A percentile compares a stretch with the other conserved stretches of the same genome.
Conservation (phyloP, 92 coral and sea anemone genomes). For the Phenganax marumi region DNA sequence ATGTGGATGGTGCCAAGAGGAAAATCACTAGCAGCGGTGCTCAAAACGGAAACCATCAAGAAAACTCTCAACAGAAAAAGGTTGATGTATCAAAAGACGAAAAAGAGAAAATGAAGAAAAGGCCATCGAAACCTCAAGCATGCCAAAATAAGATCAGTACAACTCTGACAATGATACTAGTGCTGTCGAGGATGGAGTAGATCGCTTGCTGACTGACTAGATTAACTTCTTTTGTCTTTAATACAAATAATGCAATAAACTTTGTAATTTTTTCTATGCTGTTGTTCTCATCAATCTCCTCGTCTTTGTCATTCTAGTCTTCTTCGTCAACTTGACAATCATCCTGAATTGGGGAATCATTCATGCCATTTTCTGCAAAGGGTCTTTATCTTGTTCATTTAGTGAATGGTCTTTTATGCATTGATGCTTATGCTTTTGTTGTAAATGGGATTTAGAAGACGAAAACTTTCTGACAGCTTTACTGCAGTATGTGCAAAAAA, state of each 20-base stretch:
- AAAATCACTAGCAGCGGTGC: too few species aligned
- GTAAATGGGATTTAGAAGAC: neutral
- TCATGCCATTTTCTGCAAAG: neutral
- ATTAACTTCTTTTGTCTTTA: neutral
- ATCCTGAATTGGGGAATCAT: slow-evolving; percentile 1
- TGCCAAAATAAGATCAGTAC: too few species aligned
- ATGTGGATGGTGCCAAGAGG: too few species aligned
- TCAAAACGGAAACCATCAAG: too few species aligned
- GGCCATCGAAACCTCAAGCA: too few species aligned
- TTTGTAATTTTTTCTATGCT: slow-evolving; percentile 16
- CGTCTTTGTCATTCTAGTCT: neutral
- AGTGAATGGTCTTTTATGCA: slow-evolving; percentile 12
- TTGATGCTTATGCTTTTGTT: slow-evolving; percentile 18
- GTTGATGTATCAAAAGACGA: too few species aligned
- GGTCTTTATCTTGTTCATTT: slow-evolving; percentile 15
- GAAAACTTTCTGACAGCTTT: slow-evolving; percentile 12
- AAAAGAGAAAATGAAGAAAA: too few species aligned
- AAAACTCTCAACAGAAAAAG: too few species aligned
- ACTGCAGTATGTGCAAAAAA: slow-evolving; percentile 18
- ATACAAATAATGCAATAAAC: too few species aligned
- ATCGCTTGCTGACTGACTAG: slow-evolving; percentile 13
- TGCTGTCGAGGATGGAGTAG: slow-evolving; percentile 21
- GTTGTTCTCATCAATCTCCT: neutral
- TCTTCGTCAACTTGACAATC: neutral
- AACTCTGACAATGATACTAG: neutral